These are phyloP conservation scores for Lasius fuliginosus DNA, from an alignment of 2,888 invertebrate species.

Conservation along the genomic window DNA sequence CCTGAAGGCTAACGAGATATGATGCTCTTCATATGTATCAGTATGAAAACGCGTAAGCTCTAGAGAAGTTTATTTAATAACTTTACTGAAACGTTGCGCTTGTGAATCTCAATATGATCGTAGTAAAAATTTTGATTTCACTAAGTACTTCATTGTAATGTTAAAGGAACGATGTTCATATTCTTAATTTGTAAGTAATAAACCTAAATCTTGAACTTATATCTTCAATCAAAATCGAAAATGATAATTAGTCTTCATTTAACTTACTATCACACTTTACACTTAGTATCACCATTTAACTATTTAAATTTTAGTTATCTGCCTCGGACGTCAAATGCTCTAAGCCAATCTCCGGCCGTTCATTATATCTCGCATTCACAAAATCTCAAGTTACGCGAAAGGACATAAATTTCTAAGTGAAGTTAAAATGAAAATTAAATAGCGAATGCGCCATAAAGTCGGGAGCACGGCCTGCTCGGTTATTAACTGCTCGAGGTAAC, in stretches of 20 bases:
- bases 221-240: neutral
- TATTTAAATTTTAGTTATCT: constrained; percentile 17
- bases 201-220: neutral
- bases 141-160: neutral
- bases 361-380: constrained; percentile 20
- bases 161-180: neutral
- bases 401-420: constrained; percentile 49
- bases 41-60: constrained; percentile 29
- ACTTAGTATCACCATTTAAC: neutral
- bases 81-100: constrained; percentile 13
- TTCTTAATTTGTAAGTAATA: neutral
- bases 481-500: constrained; percentile 63
- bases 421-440: constrained; percentile 58
- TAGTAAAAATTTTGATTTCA: neutral
- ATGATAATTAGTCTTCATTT: neutral
- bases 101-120: neutral
- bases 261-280: neutral
- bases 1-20: constrained; percentile 35
- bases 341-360: neutral
- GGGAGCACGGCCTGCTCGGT: constrained; percentile 48
- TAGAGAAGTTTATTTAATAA: constrained; percentile 12
- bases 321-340: constrained; percentile 19
- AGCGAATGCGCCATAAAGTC: constrained; percentile 49
- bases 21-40: constrained; percentile 24
- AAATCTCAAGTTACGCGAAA: constrained; percentile 33